These are phyloP conservation scores for Phenacoccus solenopsis DNA, from an alignment of 1,140 invertebrate species.

Conservation along the genomic window DNA sequence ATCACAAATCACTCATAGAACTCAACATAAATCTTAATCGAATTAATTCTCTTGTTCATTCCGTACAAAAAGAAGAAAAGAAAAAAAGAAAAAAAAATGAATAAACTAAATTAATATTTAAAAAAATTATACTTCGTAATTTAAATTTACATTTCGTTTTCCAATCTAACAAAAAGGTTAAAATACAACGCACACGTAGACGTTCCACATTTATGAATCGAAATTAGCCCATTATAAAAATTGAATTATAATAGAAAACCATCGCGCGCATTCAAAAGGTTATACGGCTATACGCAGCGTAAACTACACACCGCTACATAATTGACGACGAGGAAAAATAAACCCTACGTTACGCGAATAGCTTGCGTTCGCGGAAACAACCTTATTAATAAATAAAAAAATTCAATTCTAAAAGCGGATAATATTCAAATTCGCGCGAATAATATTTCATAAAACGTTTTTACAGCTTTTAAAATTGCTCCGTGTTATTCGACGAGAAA, in stretches of 20 bases:
- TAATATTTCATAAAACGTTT: no score
- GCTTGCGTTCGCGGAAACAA: not conserved
- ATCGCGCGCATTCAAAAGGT: not conserved
- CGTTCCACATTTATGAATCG: not conserved
- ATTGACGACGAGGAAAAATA: not conserved
- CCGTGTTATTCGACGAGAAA: no score
- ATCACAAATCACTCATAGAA: no score
- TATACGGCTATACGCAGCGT: not conserved
- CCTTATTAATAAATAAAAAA: slow-evolving; percentile 4
- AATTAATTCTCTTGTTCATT: no score
- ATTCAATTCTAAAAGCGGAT: not conserved
- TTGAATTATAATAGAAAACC: not conserved
- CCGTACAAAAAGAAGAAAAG: no score
- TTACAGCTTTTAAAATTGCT: no score
- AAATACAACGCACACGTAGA: not conserved
- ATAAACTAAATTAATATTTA: not conserved
- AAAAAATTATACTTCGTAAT: not conserved
- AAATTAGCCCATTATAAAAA: not conserved
- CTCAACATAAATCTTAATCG: no score
- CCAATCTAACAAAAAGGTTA: not conserved
- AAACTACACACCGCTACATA: not conserved
- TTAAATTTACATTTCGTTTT: not conserved
- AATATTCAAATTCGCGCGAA: no score
- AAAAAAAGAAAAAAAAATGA: not conserved
- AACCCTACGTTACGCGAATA: not conserved